A percentile compares a stretch with the other conserved stretches of the same genome.
Conservation (phyloP, 2,888 invertebrate genomes). For the Plebejus argus region DNA sequence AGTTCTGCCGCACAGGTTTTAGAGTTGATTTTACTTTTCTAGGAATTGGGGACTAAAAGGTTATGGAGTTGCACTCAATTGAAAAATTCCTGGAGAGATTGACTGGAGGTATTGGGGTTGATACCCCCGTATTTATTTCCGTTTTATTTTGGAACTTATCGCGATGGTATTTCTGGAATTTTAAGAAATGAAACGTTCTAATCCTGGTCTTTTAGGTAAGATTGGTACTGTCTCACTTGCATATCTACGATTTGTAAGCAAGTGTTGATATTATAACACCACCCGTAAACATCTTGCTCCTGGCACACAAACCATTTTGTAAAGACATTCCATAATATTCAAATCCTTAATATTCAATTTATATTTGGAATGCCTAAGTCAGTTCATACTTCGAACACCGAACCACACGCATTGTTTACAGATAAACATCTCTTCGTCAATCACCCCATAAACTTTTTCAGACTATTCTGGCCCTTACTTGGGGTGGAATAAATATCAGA, state of each 20-base stretch:
- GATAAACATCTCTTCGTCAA: constrained; percentile 72
- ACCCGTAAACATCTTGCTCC: background rate
- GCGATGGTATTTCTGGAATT: background rate
- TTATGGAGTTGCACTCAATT: constrained; percentile 24
- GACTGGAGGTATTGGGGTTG: constrained; percentile 18
- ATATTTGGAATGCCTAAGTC: constrained; percentile 37
- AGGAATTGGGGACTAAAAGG: background rate
- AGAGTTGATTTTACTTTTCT: background rate
- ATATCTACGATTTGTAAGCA: no score
- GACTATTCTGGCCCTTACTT: constrained; percentile 34
- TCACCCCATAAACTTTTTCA: constrained; percentile 48
- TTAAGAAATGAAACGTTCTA: background rate
- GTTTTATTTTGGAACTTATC: background rate
- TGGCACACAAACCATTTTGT: background rate
- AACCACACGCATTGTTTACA: constrained; percentile 69
- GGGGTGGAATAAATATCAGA: constrained; percentile 31
- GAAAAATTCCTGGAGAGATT: constrained; percentile 22
- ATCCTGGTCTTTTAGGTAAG: background rate
- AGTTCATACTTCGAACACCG: constrained; percentile 54
- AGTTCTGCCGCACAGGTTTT: background rate
- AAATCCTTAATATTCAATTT: constrained; percentile 26
- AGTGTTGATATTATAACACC: no score
- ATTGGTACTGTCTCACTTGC: background rate
- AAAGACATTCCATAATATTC: background rate
- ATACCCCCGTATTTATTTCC: constrained; percentile 8